phyloP scores from a whole-genome alignment of 2,888 invertebrate genomes.

The Steinernema scapterisci region DNA sequence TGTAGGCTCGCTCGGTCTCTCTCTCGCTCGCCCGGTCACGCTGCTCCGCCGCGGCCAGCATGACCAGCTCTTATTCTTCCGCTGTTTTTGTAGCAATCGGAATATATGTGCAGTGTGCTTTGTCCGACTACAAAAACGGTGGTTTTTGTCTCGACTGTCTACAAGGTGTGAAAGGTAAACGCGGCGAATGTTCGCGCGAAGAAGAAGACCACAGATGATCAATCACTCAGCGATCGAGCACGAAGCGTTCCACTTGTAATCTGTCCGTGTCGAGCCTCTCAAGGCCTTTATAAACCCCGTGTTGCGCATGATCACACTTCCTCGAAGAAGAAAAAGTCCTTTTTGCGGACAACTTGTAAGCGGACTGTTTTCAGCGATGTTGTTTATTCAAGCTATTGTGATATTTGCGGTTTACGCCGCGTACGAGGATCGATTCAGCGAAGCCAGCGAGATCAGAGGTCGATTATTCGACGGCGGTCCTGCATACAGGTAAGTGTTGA shows the following conservation, averaged over 20 bases:
- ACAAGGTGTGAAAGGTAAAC: conserved; percentile 26
- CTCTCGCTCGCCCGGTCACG: too few species aligned
- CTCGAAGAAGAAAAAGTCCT: neutral
- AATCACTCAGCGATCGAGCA: conserved; percentile 5
- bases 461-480: too few species aligned
- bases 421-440: neutral
- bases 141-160: neutral
- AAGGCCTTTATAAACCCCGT: too few species aligned
- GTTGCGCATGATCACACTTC: too few species aligned
- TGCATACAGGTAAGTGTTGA: too few species aligned
- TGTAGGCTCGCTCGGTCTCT: too few species aligned
- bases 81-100: too few species aligned
- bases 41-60: too few species aligned
- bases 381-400: neutral
- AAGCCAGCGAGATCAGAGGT: neutral
- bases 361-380: neutral
- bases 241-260: conserved; percentile 14
- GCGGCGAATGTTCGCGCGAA: neutral
- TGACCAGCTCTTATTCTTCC: too few species aligned
- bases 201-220: conserved; percentile 2
- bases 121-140: neutral
- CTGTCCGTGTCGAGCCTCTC: too few species aligned
- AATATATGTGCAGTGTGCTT: neutral
- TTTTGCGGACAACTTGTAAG: neutral
- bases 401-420: neutral